phyloP scores from a whole-genome alignment of 2,888 invertebrate species.

The Agrypnus murinus region DNA sequence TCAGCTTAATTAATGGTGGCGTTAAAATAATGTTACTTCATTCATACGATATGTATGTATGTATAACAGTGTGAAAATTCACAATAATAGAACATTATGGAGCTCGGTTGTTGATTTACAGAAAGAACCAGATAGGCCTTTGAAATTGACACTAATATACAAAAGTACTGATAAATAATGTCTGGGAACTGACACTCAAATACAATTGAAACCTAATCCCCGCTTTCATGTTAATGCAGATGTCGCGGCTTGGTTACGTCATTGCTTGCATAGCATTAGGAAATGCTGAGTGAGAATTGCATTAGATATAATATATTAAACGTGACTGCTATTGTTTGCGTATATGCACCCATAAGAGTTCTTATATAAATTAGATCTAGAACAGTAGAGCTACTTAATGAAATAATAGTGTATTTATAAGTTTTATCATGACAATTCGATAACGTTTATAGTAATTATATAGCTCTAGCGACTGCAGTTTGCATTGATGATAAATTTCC shows the following conservation, averaged over 20 bases:
- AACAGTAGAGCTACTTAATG: neutral
- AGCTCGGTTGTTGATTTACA: conserved; percentile 2
- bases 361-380: conserved; percentile 4
- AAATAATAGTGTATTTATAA: too few species aligned
- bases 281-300: conserved; percentile 28
- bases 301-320: conserved; percentile 7
- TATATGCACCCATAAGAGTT: conserved; percentile 6
- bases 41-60: neutral
- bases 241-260: conserved; percentile 26
- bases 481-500: too few species aligned
- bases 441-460: too few species aligned
- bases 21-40: conserved; percentile 4
- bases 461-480: too few species aligned
- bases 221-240: conserved; percentile 25
- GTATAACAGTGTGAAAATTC: conserved; percentile 8
- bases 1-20: conserved; percentile 3
- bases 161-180: conserved; percentile 8
- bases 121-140: conserved; percentile 11
- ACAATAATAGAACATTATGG: conserved; percentile 16
- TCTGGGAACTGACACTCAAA: conserved; percentile 13
- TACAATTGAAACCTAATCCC: conserved; percentile 25
- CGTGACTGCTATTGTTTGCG: conserved; percentile 23
- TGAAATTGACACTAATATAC: conserved; percentile 30
- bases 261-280: conserved; percentile 19
- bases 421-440: too few species aligned